Base-by-base conservation (phyloP, 2,888 invertebrate species). In the Neoaliturus tenellus region DNA sequence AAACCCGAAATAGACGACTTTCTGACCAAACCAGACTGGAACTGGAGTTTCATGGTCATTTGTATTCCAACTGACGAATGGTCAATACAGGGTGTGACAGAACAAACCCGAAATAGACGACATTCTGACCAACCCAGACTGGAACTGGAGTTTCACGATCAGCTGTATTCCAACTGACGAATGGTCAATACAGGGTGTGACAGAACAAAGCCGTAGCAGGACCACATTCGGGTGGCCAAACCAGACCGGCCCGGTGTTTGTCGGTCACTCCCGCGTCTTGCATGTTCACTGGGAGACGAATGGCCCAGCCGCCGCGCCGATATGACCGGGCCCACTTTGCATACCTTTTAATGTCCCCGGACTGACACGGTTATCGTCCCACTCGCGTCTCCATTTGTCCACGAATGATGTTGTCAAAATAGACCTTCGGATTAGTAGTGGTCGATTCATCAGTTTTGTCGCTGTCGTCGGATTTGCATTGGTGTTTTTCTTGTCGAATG, bases 321-420 rank as follows among this genome's bases (percentile, higher is more conserved):
- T 33, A 35, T 23, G 35, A 69, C n/a, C 23, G 10, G 31, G n/a
- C 35, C 39, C 69, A 69, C 69, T 69, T 39, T 39, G 69, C 69
- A 39, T 39, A 39, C 20, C 69, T 69, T 69, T 69, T 69, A 69
- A 69, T 69, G 69, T 69, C 23, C 69, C 31, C 69, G n/a, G 39
- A 35, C 69, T 69, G 69, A 69, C 33, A 69, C 69, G 8, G 39
- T 39, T 69, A 69, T 39, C 69, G 12, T 5, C 67, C 58, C n/a
- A n/a, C n/a, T 20, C 67, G 69, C 20, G 69, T 39, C 67, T 35
- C 35, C 67, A 55, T 55, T 23, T 55, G 25, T 8, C 4, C 62
- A 62, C 62, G 62, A 62, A 14, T 25, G 31, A 28, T n/a, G 28
- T 62, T 62, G 62, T 62, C 62, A 62, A 28, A 62, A 62, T 62